phyloP scores from a whole-genome alignment of 2,113 vertebrate species.

The Alosa alosa region DNA sequence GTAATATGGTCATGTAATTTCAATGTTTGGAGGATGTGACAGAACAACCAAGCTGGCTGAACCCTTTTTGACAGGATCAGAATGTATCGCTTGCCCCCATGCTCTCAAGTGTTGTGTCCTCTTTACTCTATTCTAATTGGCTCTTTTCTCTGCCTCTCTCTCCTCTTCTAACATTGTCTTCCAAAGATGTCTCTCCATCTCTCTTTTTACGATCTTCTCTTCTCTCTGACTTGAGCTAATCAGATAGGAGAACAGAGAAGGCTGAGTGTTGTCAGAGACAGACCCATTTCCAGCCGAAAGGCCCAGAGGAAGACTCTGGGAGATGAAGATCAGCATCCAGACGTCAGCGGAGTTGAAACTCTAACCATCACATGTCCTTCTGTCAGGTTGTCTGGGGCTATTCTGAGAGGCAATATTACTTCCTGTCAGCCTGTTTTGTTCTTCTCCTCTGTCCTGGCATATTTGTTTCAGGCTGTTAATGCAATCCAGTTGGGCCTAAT shows the following conservation, averaged over 20 bases:
- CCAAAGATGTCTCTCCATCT: neutral
- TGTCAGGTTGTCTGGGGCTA: conserved; percentile 60
- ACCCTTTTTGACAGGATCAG: neutral
- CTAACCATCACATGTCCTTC: conserved; percentile 56
- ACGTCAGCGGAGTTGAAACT: conserved; percentile 47
- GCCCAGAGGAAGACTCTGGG: neutral
- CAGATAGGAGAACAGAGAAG: neutral
- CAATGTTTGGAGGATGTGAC: neutral
- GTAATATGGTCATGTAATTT: no score
- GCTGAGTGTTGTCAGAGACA: neutral
- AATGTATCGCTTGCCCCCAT: neutral
- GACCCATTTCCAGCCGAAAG: neutral
- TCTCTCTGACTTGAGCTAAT: neutral
- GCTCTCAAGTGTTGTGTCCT: no score
- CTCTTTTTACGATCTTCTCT: neutral
- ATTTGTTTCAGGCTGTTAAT: conserved; percentile 83
- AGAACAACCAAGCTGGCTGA: neutral
- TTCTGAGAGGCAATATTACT: conserved; percentile 57
- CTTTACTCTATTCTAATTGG: neutral
- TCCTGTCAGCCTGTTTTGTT: conserved; percentile 35
- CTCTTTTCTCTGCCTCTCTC: neutral
- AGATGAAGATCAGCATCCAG: neutral
- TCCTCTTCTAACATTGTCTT: neutral
- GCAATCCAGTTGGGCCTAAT: conserved; percentile 85
- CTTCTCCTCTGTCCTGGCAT: conserved; percentile 71